These are phyloP conservation scores for Andrena praecox DNA, from an alignment of 2,888 invertebrate genomes.

Conservation along the genomic window DNA sequence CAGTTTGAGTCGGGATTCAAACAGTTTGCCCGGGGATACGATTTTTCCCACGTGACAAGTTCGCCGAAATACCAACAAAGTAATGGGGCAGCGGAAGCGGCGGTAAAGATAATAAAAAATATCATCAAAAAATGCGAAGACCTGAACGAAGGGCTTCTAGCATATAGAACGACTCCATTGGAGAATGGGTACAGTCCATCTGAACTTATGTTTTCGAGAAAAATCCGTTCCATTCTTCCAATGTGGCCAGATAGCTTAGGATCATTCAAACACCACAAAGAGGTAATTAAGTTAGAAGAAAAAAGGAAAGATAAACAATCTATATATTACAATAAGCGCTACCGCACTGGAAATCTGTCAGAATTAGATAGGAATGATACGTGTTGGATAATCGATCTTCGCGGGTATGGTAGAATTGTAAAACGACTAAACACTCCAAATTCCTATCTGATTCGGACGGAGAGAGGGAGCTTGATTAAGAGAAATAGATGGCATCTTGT, in stretches of 20 bases:
- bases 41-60: slow-evolving; percentile 31
- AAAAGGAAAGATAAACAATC: background rate
- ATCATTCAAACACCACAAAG: background rate
- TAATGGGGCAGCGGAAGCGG: slow-evolving; percentile 61
- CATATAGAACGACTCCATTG: background rate
- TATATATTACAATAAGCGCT: background rate
- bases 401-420: background rate
- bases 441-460: background rate
- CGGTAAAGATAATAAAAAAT: slow-evolving; percentile 63
- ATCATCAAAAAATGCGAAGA: slow-evolving; percentile 1
- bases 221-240: slow-evolving; percentile 1
- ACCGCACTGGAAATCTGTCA: background rate
- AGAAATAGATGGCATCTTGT: background rate
- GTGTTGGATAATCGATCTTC: background rate
- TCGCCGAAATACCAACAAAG: slow-evolving; percentile 52
- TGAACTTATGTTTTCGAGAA: slow-evolving; percentile 3
- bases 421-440: background rate
- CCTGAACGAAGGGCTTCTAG: background rate
- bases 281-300: background rate
- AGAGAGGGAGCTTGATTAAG: background rate
- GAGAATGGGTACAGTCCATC: slow-evolving; percentile 6
- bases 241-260: background rate
- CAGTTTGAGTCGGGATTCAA: background rate
- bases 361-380: too few relatives aligned
- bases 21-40: background rate